Conservation (phyloP, 2,888 invertebrate species). For the Phrixothrix hirtus region DNA sequence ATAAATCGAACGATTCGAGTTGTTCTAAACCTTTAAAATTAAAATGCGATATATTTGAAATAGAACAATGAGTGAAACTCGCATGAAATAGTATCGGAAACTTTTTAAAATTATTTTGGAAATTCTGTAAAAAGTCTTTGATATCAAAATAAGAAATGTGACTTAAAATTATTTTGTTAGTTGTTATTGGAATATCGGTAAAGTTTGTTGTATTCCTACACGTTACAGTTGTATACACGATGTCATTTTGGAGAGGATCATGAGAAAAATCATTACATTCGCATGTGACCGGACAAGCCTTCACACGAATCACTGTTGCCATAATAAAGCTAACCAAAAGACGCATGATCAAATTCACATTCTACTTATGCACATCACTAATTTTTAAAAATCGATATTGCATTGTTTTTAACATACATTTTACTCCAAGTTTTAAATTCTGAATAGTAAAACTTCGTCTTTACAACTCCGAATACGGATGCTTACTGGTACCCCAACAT, state of each 20-base stretch:
- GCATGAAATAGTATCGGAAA: conserved; percentile 32
- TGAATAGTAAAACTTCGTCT: conserved; percentile 5
- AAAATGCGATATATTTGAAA: conserved; percentile 28
- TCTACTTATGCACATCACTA: conserved; percentile 12
- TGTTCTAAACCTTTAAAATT: conserved; percentile 29
- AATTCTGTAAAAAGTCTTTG: conserved; percentile 37
- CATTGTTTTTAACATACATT: conserved; percentile 14
- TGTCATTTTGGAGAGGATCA: conserved; percentile 28
- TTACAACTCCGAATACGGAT: conserved; percentile 19
- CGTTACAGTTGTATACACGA: conserved; percentile 12
- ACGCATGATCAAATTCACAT: conserved; percentile 45
- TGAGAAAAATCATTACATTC: conserved; percentile 43
- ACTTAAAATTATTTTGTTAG: conserved; percentile 31
- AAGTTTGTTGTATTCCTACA: conserved; percentile 26
- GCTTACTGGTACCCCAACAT: conserved; percentile 25
- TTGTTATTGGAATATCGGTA: conserved; percentile 27
- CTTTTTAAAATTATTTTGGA: conserved; percentile 35
- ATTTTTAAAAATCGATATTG: conserved; percentile 2
- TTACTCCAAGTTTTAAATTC: not conserved
- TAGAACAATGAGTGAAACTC: conserved; percentile 24
- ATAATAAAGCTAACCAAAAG: conserved; percentile 46
- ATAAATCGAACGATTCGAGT: conserved; percentile 41
- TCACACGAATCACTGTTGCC: conserved; percentile 42
- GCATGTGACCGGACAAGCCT: conserved; percentile 48
- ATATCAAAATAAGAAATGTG: conserved; percentile 36